Percentiles rank a stretch among this genome's conserved stretches.
Evolutionary conservation across 2,797 vertebrate genomes (phyloP).

Genomic region (Lithobates sylvaticus): DNA sequence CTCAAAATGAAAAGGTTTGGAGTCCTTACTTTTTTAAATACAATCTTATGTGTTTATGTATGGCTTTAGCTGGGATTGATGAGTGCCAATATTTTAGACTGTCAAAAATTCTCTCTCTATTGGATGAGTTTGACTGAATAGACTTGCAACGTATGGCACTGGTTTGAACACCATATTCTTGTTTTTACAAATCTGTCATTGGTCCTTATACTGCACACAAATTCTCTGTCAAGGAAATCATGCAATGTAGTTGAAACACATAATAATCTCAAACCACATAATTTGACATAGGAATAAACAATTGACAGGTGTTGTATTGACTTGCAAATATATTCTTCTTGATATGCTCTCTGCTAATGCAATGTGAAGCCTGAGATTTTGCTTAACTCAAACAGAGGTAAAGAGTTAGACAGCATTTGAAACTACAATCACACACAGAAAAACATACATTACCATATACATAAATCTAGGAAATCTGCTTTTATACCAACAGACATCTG

Average conservation of each 20-base stretch:
- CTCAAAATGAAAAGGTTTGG: too few species aligned
- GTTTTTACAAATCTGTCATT: too few species aligned
- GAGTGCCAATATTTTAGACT: too few species aligned
- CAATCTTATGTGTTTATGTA: too few species aligned
- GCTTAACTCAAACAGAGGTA: too few species aligned
- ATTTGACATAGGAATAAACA: constrained; percentile 34
- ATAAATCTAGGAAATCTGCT: neutral
- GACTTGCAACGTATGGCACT: too few species aligned
- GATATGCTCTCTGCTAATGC: neutral
- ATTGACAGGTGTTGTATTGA: constrained; percentile 17
- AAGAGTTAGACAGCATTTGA: neutral
- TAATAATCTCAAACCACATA: constrained; percentile 14
- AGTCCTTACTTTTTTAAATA: too few species aligned
- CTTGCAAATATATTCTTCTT: constrained; percentile 49
- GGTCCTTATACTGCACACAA: too few species aligned
- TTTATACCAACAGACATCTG: neutral
- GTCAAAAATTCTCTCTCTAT: too few species aligned
- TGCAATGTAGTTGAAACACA: neutral
- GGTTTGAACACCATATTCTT: too few species aligned
- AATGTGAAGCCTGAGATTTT: neutral
- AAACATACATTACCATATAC: neutral
- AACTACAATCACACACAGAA: neutral
- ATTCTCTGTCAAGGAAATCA: neutral
- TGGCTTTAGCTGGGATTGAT: too few species aligned
- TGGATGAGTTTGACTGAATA: too few species aligned